Conservation (phyloP, 2,113 vertebrate genomes). For the Scortum barcoo region DNA sequence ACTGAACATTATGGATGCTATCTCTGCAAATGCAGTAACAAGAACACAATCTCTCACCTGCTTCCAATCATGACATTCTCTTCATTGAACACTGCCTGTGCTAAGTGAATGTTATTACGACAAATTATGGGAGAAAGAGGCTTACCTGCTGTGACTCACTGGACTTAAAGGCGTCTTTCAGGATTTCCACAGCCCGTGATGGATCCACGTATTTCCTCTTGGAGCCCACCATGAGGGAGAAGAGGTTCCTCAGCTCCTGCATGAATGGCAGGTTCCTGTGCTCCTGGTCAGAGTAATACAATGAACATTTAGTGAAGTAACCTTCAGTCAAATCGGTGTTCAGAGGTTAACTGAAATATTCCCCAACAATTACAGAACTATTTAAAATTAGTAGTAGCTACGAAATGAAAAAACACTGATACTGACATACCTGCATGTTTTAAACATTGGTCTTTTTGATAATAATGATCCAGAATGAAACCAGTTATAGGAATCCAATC, state of each 20-base stretch:
- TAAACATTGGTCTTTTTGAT: too few relatives aligned
- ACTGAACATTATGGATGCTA: not conserved
- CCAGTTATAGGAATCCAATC: too few relatives aligned
- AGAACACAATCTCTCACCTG: not conserved
- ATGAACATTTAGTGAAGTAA: not conserved
- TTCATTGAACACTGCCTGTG: not conserved
- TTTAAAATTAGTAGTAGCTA: too few relatives aligned
- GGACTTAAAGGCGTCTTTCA: slow-evolving; percentile 98
- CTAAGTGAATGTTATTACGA: not conserved
- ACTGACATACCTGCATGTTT: too few relatives aligned
- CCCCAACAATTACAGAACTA: not conserved
- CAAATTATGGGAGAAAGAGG: not conserved
- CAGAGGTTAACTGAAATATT: not conserved
- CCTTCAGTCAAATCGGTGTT: not conserved
- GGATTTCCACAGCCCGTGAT: slow-evolving; percentile 96
- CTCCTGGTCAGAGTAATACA: slow-evolving; percentile 83
- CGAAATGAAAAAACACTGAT: too few relatives aligned
- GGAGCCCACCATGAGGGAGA: slow-evolving; percentile 97
- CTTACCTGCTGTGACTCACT: slow-evolving; percentile 97
- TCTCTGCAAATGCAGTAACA: not conserved
- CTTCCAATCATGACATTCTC: not conserved
- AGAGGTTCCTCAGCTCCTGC: slow-evolving; percentile 94
- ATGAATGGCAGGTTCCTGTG: slow-evolving; percentile 98
- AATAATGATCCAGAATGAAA: too few relatives aligned
- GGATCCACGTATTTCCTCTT: slow-evolving; percentile 99